These are phyloP conservation scores for Corynorhinus townsendii DNA, from an alignment of 2,113 vertebrate species.

Conservation along the genomic window DNA sequence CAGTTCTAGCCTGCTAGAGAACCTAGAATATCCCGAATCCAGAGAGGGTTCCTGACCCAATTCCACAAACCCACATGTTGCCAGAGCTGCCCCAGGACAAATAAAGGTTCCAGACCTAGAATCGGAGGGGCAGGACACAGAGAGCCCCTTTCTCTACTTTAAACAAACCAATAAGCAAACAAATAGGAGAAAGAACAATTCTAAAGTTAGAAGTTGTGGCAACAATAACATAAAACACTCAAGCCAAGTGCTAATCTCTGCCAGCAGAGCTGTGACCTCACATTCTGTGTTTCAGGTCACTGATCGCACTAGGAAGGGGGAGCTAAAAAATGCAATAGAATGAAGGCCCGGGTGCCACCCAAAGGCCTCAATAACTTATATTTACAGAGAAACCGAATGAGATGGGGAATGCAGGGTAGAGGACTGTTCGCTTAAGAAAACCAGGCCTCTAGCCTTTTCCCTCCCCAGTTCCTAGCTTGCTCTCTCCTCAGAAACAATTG, in stretches of 20 bases:
- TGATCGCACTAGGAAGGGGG: slow-evolving; percentile 5
- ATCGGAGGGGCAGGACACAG: not conserved
- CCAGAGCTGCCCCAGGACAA: slow-evolving; percentile 32
- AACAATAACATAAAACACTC: slow-evolving; percentile 11
- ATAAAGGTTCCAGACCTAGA: slow-evolving; percentile 41
- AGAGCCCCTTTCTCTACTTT: slow-evolving; percentile 16
- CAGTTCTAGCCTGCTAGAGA: slow-evolving; percentile 43
- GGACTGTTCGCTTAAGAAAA: not conserved
- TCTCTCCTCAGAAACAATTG: slow-evolving; percentile 13
- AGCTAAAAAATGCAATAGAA: slow-evolving; percentile 14
- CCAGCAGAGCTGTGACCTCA: slow-evolving; percentile 67
- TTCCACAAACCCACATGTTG: not conserved
- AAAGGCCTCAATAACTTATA: slow-evolving; percentile 74
- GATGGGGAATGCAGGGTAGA: not conserved
- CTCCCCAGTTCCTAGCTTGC: not conserved
- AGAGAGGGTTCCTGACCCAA: slow-evolving; percentile 36
- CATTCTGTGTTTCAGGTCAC: slow-evolving; percentile 12
- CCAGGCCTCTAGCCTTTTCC: not conserved
- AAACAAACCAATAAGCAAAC: slow-evolving; percentile 29
- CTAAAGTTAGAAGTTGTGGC: slow-evolving; percentile 22
- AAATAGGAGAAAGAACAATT: not conserved
- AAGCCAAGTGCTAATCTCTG: slow-evolving; percentile 57
- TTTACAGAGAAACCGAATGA: slow-evolving; percentile 61
- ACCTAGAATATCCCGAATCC: not conserved
- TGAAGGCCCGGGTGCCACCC: slow-evolving; percentile 41